Evolutionary conservation across 2,113 vertebrate genomes (phyloP), one percentile per base, ranked within the genome.

Genomic region (Montifringilla adamsi): DNA sequence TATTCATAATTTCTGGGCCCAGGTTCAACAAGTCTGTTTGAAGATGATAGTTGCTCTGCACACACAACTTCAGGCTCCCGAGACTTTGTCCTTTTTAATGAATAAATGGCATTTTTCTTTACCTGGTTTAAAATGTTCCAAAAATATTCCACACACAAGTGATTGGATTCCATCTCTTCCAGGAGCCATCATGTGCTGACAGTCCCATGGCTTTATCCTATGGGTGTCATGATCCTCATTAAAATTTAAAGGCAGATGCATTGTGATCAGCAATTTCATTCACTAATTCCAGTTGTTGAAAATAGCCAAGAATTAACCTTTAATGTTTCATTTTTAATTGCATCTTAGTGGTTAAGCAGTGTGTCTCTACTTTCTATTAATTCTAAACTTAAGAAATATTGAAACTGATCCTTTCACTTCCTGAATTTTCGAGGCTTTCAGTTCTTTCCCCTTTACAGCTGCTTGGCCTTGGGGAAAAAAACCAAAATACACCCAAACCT

Each of bases 1-100:
- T 93, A 75, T 87, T 94, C 43, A 15, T 68, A 28, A 81, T 81
- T 94, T 93, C 81, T 91, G 69, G 84, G 81, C 81, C 84, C 58
- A 69, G 67, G 37, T 87, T 91, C 87, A 94, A 30, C 46, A 67
- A 83, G 58, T 59, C 89, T 91, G 56, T 75, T 84, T 84, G 66
- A 43, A 93, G 49, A 58, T 73, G 66, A 58, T 53, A 91, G 53
- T n/a, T 95, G 62, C 50, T 79, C 50, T 83, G 70, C 35, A 67
- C 31, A 78, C 15, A 27, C 9, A 41, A 30, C 13, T 82, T 90
- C 41, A 47, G 47, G 64, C 43, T 87, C 39, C 33, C 2, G 5
- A 56, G 60, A 16, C 12, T 21, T 89, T 27, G 63, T 67, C 21
- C 9, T 78, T 87, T 75, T 26, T 18, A 43, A 67, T 31, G 21